These are phyloP conservation scores for Micrasema minimum DNA, from an alignment of 1,140 invertebrate species.

Conservation along the genomic window DNA sequence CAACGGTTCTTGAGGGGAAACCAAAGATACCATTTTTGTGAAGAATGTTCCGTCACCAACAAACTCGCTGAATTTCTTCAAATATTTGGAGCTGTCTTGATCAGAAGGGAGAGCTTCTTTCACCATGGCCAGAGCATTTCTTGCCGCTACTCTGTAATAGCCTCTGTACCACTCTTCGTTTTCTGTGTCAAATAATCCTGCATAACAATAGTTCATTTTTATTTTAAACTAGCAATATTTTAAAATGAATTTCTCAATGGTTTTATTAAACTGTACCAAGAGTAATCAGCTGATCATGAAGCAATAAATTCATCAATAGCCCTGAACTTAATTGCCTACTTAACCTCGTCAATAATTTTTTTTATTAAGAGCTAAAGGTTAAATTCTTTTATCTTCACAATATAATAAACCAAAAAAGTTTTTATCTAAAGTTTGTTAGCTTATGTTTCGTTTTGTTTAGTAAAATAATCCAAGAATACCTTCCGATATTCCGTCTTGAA, in stretches of 20 bases:
- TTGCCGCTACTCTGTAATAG: conserved; percentile 73
- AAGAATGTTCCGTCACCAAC: conserved; percentile 75
- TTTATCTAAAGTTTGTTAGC: background rate
- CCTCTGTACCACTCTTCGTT: conserved; percentile 76
- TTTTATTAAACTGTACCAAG: background rate
- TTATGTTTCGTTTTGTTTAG: background rate
- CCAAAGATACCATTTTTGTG: conserved; percentile 73
- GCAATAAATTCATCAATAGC: background rate
- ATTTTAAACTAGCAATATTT: background rate
- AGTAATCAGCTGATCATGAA: background rate
- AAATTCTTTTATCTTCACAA: conserved; percentile 10
- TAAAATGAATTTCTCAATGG: background rate
- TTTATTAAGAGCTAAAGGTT: conserved; percentile 10
- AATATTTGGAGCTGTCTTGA: conserved; percentile 66
- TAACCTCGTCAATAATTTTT: conserved; percentile 22
- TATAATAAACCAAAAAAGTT: too few relatives aligned
- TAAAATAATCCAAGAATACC: conserved; percentile 53
- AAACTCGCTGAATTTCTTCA: conserved; percentile 71
- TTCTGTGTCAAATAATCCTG: conserved; percentile 72
- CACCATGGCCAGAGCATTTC: conserved; percentile 76
- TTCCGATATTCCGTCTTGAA: conserved; percentile 64
- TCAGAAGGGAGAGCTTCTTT: conserved; percentile 67
- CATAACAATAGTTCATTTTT: too few relatives aligned
- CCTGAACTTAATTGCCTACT: conserved; percentile 25
- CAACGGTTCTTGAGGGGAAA: conserved; percentile 70